phyloP scores from a whole-genome alignment of 2,888 invertebrate species.

The Rhamphomyia laevipes region DNA sequence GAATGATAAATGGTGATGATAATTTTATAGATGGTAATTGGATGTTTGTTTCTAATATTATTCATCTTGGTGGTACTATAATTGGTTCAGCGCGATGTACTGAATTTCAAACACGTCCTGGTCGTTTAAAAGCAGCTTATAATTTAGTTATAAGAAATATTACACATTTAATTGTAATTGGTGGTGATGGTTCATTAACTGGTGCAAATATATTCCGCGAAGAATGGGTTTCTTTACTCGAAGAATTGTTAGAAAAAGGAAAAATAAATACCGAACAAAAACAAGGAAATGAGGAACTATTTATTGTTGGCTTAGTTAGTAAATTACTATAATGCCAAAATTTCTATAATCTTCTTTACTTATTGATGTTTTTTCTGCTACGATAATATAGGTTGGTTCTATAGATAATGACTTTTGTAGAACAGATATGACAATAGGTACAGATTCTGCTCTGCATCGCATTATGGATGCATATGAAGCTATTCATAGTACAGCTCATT shows the following conservation, averaged over 20 bases:
- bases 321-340: no score
- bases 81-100: conserved; percentile 91
- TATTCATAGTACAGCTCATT: conserved; percentile 88
- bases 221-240: conserved; percentile 74
- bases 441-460: conserved; percentile 86
- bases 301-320: conserved; percentile 77
- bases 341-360: no score
- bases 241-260: conserved; percentile 62
- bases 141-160: conserved; percentile 76
- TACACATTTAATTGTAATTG: conserved; percentile 83
- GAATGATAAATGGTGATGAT: conserved; percentile 90
- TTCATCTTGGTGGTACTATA: conserved; percentile 91
- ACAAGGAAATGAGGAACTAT: conserved; percentile 56
- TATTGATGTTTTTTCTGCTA: not conserved
- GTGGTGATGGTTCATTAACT: conserved; percentile 92
- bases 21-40: conserved; percentile 86
- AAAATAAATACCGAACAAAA: conserved; percentile 61
- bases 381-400: conserved; percentile 56
- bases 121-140: conserved; percentile 76
- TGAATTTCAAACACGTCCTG: conserved; percentile 71
- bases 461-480: conserved; percentile 95
- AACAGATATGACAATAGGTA: conserved; percentile 97
- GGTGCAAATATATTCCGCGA: conserved; percentile 85
- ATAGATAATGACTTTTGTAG: conserved; percentile 98
- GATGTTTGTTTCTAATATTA: conserved; percentile 90